Conservation (phyloP, 2,113 vertebrate genomes). For the Mormyrus iriodes region DNA sequence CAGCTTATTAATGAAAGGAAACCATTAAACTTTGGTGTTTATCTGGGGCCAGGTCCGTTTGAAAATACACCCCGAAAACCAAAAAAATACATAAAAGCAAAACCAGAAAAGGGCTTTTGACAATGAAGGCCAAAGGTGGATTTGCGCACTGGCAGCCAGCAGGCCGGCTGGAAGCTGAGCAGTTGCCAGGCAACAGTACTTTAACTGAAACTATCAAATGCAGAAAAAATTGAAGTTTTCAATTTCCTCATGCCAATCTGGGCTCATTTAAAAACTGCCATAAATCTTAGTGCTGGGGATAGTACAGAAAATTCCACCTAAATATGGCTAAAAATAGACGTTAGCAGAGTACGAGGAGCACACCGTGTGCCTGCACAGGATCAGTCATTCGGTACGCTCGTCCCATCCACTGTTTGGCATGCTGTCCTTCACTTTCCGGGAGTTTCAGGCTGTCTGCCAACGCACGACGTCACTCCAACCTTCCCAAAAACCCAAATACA, state of each 20-base stretch:
- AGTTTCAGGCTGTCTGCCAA: conserved; percentile 1
- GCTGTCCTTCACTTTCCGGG: not conserved
- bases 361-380: not conserved
- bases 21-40: not conserved
- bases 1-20: not conserved
- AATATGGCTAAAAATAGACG: not conserved
- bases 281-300: not conserved
- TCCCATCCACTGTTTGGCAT: not conserved
- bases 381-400: not conserved
- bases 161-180: not conserved
- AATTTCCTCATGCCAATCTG: not conserved
- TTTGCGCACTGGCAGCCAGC: not conserved
- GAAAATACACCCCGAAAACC: not conserved
- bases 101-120: not conserved
- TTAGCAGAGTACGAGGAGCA: not conserved
- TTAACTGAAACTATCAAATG: conserved; percentile 3
- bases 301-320: not conserved
- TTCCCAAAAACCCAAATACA: conserved; percentile 5
- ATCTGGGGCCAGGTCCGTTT: not conserved
- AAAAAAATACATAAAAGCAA: not conserved
- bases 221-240: not conserved
- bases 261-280: not conserved
- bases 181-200: conserved; percentile 14
- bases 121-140: not conserved
- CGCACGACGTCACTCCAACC: not conserved